phyloP scores from a whole-genome alignment of 2,113 vertebrate genomes.

The Petrocephalus microphthalmus region DNA sequence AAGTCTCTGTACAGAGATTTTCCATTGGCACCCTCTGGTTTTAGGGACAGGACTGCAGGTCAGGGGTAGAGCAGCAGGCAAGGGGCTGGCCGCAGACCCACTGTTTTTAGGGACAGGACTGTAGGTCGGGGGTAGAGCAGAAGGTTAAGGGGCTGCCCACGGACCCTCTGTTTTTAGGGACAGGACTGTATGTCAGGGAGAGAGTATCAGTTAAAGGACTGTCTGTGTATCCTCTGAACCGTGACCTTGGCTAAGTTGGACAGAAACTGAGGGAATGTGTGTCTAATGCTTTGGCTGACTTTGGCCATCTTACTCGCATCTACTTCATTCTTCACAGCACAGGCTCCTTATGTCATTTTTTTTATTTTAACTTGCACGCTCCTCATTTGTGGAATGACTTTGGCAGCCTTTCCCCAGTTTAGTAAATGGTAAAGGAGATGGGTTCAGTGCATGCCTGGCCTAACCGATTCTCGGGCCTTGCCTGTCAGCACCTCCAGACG shows the following conservation, averaged over 20 bases:
- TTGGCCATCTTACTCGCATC: background rate
- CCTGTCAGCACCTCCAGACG: slow-evolving; percentile 3
- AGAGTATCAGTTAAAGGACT: background rate
- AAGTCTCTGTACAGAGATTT: background rate
- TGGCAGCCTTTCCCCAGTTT: background rate
- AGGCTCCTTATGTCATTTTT: background rate
- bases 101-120: background rate
- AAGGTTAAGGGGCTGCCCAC: background rate
- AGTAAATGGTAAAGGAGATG: background rate
- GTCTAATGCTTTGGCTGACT: background rate
- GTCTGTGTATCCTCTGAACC: background rate
- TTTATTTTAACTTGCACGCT: background rate
- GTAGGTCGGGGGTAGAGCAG: background rate
- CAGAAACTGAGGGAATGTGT: background rate
- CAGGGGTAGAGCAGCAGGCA: too few relatives aligned
- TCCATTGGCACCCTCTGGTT: background rate
- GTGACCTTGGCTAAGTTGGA: background rate
- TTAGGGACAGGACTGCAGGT: too few relatives aligned
- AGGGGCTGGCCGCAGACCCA: too few relatives aligned
- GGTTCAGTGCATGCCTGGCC: background rate
- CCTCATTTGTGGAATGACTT: background rate
- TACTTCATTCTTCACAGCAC: background rate
- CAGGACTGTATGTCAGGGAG: background rate
- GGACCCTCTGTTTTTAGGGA: background rate
- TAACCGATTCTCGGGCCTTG: slow-evolving; percentile 7